Conservation (phyloP, 2,888 invertebrate genomes). For the Epirrita christyi region DNA sequence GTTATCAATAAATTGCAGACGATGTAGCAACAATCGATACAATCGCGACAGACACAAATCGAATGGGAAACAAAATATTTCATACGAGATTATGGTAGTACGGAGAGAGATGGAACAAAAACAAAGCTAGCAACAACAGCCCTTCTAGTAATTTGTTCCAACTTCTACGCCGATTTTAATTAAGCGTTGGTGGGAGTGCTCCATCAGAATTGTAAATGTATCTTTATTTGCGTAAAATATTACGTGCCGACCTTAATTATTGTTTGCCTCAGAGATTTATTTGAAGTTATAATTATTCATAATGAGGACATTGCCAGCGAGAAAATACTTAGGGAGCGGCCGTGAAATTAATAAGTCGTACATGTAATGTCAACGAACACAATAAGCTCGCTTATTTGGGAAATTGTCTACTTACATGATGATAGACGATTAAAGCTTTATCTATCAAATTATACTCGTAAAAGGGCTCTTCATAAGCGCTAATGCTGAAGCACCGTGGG, state of each 20-base stretch:
- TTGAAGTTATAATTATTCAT: constrained; percentile 34
- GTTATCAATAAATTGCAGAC: constrained; percentile 50
- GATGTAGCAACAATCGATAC: constrained; percentile 41
- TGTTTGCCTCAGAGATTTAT: constrained; percentile 46
- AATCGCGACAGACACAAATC: constrained; percentile 46
- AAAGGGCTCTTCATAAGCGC: too few relatives aligned
- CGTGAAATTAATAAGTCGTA: background rate
- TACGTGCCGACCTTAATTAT: constrained; percentile 47
- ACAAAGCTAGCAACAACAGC: constrained; percentile 38
- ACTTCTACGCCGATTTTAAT: constrained; percentile 58
- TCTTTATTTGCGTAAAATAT: constrained; percentile 49
- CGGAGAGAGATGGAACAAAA: constrained; percentile 30
- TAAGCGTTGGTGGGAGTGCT: constrained; percentile 49
- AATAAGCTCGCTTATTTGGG: too few relatives aligned
- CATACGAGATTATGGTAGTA: constrained; percentile 34
- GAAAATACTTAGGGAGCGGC: constrained; percentile 22
- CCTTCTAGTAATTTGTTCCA: constrained; percentile 47
- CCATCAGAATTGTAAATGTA: constrained; percentile 42
- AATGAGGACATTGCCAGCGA: constrained; percentile 28
- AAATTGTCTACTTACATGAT: too few relatives aligned
- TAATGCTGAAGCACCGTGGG: background rate
- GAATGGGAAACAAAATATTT: constrained; percentile 36
- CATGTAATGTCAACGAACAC: too few relatives aligned
- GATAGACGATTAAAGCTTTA: too few relatives aligned
- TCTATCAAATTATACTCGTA: too few relatives aligned